Base-by-base conservation (phyloP, 2,797 vertebrate species). In the Pachyuromys duprasi region DNA sequence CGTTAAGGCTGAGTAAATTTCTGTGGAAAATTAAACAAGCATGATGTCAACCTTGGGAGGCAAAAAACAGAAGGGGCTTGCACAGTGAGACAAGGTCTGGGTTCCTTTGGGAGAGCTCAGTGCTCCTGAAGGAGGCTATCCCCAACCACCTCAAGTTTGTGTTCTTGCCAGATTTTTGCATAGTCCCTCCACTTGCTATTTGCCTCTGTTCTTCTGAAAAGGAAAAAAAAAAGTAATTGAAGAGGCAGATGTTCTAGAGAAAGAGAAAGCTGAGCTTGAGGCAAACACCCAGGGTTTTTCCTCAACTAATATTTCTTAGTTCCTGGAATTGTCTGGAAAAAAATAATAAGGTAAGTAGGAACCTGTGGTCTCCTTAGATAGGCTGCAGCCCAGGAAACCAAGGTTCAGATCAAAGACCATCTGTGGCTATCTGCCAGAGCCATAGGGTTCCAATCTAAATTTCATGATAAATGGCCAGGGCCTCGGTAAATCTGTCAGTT, bases 321-420 rank as follows among this genome's bases (percentile, higher is more conserved):
- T 96, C 22, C 1, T 90, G 72, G 18, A 69, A 70, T 39, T 96
- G 31, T 42, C 36, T 92, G 20, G 63, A 26, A 49, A 49, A 91
- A 60, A 1, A 0, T 90, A 63, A 69, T 57, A 72, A 79, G 14
- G 17, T 78, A 4, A 63, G 12, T 9, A 12, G 24, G 28, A 11
- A 36, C 49, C 20, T 39, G 2, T 26, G 17, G 28, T 49, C 4
- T 57, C 83, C 57, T 28, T 74, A 82, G 67, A 31, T 5, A 9
- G 84, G 24, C 53, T 87, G 6, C 39, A 3, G 49, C 53, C 24
- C 36, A 63, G 20, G 3, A 18, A 55, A n/a, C 0, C 4, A 79
- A 39, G 87, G 24, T 7, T 14, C 13, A 55, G 39, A 17, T 84
- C 31, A 13, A 11, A 26, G 78, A 65, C 2, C n/a, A 76, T 33